These are phyloP conservation scores for Drosophila mojavensis DNA, from an alignment of 1,140 invertebrate species.

Conservation along the genomic window DNA sequence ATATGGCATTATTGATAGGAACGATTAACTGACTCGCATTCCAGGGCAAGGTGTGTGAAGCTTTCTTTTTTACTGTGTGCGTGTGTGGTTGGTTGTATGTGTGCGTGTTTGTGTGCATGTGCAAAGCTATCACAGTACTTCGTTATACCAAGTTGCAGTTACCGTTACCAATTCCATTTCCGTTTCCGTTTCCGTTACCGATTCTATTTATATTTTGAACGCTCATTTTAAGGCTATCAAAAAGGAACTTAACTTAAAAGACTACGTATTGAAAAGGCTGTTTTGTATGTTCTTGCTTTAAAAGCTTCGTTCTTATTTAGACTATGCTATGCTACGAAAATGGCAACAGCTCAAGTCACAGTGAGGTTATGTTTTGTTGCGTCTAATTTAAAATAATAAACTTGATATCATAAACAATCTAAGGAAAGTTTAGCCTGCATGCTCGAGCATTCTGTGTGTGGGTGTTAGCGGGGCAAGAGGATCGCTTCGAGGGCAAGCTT, in stretches of 20 bases:
- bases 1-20: constrained; percentile 30
- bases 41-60: constrained; percentile 11
- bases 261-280: constrained; percentile 23
- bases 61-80: constrained; percentile 13
- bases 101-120: constrained; percentile 14
- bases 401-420: not conserved
- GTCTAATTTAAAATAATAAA: constrained; percentile 14
- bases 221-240: constrained; percentile 12
- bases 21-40: constrained; percentile 14
- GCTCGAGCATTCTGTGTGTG: constrained; percentile 4
- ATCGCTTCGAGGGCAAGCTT: constrained; percentile 18
- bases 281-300: constrained; percentile 28
- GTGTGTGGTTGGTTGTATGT: constrained; percentile 5
- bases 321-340: constrained; percentile 43
- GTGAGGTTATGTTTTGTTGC: constrained; percentile 49
- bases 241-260: constrained; percentile 45
- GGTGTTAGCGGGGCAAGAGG: constrained; percentile 1
- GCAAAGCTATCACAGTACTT: constrained; percentile 53
- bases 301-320: constrained; percentile 43
- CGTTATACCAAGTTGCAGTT: constrained; percentile 29
- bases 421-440: not conserved
- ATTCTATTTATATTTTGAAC: constrained; percentile 3
- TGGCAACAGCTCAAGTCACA: constrained; percentile 62
- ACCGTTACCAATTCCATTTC: constrained; percentile 25
- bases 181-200: constrained; percentile 2